Evolutionary conservation across 2,888 invertebrate species (phyloP).

Genomic region (Drosophila ochracea): DNA sequence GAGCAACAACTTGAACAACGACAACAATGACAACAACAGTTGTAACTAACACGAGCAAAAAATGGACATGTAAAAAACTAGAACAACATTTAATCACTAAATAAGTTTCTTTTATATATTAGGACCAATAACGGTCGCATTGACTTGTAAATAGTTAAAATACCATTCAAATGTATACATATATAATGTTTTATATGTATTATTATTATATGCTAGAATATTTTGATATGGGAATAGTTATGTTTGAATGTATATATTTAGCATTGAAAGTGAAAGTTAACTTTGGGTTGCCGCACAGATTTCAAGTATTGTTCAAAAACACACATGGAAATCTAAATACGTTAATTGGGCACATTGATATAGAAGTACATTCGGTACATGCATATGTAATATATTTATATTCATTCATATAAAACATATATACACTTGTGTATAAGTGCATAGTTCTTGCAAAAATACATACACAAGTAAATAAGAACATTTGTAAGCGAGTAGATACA

Average conservation of each 20-base stretch:
- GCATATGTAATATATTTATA: constrained; percentile 2
- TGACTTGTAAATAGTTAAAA: constrained; percentile 69
- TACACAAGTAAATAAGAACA: neutral
- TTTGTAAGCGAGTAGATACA: neutral
- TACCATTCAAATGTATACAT: constrained; percentile 46
- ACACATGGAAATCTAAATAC: constrained; percentile 61
- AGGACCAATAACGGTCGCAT: constrained; percentile 67
- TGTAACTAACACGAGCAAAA: constrained; percentile 69
- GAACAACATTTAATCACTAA: constrained; percentile 56
- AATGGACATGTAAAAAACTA: constrained; percentile 66
- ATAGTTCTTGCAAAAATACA: neutral
- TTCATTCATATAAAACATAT: constrained; percentile 1
- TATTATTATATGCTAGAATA: neutral
- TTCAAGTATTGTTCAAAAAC: constrained; percentile 45
- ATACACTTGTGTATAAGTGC: constrained; percentile 19
- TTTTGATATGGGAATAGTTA: neutral
- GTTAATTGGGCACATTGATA: constrained; percentile 67
- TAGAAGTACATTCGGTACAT: constrained; percentile 20
- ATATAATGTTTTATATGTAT: constrained; percentile 7
- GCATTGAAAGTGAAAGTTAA: constrained; percentile 76
- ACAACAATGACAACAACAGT: constrained; percentile 68
- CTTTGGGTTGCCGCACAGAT: constrained; percentile 75
- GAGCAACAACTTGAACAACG: constrained; percentile 42
- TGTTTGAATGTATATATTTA: constrained; percentile 6
- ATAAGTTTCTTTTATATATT: constrained; percentile 1